Conservation (phyloP, 2,797 vertebrate species). For the Synaphobranchus kaupii region DNA sequence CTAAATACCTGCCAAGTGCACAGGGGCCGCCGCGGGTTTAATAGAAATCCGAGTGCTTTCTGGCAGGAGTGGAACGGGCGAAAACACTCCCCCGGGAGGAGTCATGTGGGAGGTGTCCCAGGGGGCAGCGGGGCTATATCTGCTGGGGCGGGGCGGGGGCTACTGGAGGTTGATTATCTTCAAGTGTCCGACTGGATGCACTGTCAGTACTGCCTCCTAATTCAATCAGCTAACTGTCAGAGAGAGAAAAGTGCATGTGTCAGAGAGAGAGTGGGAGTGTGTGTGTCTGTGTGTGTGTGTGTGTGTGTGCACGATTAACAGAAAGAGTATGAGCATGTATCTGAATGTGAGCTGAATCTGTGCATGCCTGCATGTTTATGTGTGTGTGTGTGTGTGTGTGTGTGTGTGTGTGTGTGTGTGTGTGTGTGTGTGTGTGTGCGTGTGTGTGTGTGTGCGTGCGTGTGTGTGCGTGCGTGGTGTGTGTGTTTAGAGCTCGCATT, state of each 20-base stretch:
- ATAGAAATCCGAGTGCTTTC: constrained; percentile 18
- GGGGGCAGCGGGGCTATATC: constrained; percentile 12
- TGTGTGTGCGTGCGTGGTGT: background rate
- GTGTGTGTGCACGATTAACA: background rate
- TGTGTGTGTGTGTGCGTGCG: background rate
- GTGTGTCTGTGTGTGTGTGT: background rate
- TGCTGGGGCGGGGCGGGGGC: background rate
- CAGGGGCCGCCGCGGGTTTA: background rate
- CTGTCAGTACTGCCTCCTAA: constrained; percentile 12
- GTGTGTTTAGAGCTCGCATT: background rate
- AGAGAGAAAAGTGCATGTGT: background rate
- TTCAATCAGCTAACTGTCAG: constrained; percentile 13
- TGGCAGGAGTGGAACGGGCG: constrained; percentile 20
- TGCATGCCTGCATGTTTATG: background rate
- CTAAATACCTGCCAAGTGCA: constrained; percentile 26
- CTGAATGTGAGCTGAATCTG: background rate
- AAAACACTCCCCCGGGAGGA: constrained; percentile 9
- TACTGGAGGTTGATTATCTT: constrained; percentile 26
- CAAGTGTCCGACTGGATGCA: background rate
- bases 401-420: background rate
- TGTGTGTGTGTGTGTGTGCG: background rate
- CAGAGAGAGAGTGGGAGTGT: background rate
- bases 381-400: background rate
- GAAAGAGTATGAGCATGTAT: background rate
- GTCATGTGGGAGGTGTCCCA: constrained; percentile 8